Conservation (phyloP, 1,140 invertebrate species). For the Diabrotica virgifera region DNA sequence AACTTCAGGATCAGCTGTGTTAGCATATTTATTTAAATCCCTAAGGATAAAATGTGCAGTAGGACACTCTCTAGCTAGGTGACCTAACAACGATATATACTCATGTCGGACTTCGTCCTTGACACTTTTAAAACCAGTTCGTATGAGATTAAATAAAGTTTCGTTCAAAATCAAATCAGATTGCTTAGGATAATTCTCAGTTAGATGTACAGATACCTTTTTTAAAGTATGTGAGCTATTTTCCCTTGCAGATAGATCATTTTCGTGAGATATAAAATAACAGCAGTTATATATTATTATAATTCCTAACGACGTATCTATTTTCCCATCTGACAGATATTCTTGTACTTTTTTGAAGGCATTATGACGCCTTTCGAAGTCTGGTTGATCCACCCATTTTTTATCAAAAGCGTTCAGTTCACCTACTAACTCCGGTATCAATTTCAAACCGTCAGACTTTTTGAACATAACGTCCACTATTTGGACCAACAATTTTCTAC, state of each 20-base stretch:
- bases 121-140: conserved; percentile 64
- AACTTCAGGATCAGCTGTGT: conserved; percentile 75
- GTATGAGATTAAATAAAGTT: conserved; percentile 66
- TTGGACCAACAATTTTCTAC: conserved; percentile 64
- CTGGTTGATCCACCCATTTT: conserved; percentile 86
- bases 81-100: conserved; percentile 72
- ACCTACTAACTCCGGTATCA: conserved; percentile 51
- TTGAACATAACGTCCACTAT: conserved; percentile 55
- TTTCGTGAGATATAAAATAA: conserved; percentile 71
- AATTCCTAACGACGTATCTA: conserved; percentile 66
- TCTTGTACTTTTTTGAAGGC: conserved; percentile 65
- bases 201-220: conserved; percentile 59
- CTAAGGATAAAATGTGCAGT: conserved; percentile 66
- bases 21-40: conserved; percentile 70
- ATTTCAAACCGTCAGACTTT: conserved; percentile 47
- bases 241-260: conserved; percentile 80
- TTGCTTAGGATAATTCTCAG: conserved; percentile 53
- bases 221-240: conserved; percentile 73
- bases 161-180: conserved; percentile 69
- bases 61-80: conserved; percentile 68
- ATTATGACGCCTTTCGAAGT: conserved; percentile 77
- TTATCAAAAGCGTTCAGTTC: conserved; percentile 84
- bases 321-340: conserved; percentile 54
- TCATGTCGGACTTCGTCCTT: conserved; percentile 69
- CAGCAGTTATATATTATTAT: conserved; percentile 80